Evolutionary conservation across 2,113 vertebrate species (phyloP).

Genomic region (pig (Sus scrofa)): T2T-Sscrofa CM000819.6:45038501-45039000

Average conservation of each 20-base stretch:
- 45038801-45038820: background rate
- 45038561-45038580: background rate
- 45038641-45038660: background rate
- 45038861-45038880: background rate
- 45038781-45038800: background rate
- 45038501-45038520: background rate
- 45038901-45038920: too few species aligned
- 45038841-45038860: background rate
- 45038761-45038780: background rate
- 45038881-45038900: background rate
- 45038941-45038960: background rate
- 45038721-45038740: background rate
- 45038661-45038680: background rate
- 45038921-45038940: background rate
- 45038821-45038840: background rate
- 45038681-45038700: background rate
- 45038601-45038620: background rate
- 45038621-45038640: too few species aligned
- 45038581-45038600: background rate
- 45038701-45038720: background rate
- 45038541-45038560: background rate
- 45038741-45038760: background rate
- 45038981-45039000: background rate
- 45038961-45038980: background rate
- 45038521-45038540: background rate